Evolutionary conservation across 1,140 invertebrate genomes (phyloP).

Genomic region (Leucophenga varia): DNA sequence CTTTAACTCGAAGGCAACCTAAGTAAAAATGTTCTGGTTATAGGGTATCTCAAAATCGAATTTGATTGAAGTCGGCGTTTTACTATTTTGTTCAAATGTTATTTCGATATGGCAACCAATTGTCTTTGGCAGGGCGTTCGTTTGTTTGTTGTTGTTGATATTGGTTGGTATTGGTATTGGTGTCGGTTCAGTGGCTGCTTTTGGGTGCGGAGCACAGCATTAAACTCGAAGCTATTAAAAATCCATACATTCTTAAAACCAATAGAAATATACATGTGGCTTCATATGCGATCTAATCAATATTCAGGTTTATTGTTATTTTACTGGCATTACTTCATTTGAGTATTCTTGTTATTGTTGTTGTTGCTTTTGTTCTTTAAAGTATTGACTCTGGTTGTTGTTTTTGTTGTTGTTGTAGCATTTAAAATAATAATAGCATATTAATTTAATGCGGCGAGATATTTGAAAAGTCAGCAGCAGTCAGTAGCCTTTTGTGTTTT

Average conservation of each 20-base stretch:
- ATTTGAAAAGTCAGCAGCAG: conserved; percentile 48
- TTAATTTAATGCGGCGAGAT: conserved; percentile 44
- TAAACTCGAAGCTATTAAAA: no score
- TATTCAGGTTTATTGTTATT: conserved; percentile 45
- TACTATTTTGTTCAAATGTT: no score
- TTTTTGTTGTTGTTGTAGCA: conserved; percentile 8
- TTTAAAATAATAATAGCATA: conserved; percentile 38
- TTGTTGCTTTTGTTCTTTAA: conserved; percentile 13
- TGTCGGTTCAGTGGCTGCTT: no score
- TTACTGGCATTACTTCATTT: conserved; percentile 8
- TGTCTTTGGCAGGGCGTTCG: no score
- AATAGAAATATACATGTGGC: conserved; percentile 11
- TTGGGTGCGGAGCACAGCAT: no score
- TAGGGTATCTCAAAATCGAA: no score
- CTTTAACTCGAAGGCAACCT: no score
- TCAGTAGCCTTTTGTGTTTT: conserved; percentile 54
- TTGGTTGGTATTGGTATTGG: background rate
- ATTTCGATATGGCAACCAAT: no score
- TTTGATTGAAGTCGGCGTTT: no score
- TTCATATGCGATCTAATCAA: conserved; percentile 44
- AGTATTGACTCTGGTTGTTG: no score
- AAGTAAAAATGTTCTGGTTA: no score
- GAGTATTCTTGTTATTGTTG: conserved; percentile 8
- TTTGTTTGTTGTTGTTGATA: background rate
- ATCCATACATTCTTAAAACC: no score